These are phyloP conservation scores for Lysandra bellargus DNA, from an alignment of 2,888 invertebrate species.

Conservation along the genomic window DNA sequence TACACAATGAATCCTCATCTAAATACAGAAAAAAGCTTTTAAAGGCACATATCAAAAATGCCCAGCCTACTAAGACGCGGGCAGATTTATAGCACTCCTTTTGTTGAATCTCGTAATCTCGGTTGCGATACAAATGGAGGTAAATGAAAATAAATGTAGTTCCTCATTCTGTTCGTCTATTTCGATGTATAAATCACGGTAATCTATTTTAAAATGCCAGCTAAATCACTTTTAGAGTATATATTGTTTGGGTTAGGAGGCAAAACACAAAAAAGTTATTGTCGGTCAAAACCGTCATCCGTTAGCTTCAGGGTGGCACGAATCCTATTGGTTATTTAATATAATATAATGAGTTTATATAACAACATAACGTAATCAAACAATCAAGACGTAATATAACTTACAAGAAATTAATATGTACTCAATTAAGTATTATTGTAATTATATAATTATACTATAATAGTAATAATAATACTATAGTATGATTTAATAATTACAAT, in stretches of 20 bases:
- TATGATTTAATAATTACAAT: background rate
- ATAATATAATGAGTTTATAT: constrained; percentile 48
- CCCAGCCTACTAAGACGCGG: constrained; percentile 80
- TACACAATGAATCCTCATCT: constrained; percentile 81
- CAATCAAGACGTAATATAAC: too few relatives aligned
- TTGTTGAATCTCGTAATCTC: constrained; percentile 81
- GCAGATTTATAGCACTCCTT: constrained; percentile 77
- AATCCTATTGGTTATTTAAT: constrained; percentile 62
- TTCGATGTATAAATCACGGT: constrained; percentile 76
- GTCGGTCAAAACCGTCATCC: constrained; percentile 68
- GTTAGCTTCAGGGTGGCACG: constrained; percentile 75
- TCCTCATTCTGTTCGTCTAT: constrained; percentile 75
- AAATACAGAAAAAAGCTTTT: constrained; percentile 82
- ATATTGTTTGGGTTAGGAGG: constrained; percentile 71
- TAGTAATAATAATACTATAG: background rate
- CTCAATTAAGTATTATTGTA: background rate
- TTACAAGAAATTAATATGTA: background rate
- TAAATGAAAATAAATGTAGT: constrained; percentile 80
- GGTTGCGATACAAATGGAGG: constrained; percentile 78
- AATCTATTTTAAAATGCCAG: constrained; percentile 78
- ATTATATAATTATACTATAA: background rate
- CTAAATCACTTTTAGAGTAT: constrained; percentile 79
- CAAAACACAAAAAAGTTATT: constrained; percentile 65
- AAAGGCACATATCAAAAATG: constrained; percentile 81
- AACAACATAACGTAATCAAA: background rate